Percentiles rank a stretch among this genome's conserved stretches.
Conservation (phyloP, 2,113 vertebrate species). For the Eurypyga helias region DNA sequence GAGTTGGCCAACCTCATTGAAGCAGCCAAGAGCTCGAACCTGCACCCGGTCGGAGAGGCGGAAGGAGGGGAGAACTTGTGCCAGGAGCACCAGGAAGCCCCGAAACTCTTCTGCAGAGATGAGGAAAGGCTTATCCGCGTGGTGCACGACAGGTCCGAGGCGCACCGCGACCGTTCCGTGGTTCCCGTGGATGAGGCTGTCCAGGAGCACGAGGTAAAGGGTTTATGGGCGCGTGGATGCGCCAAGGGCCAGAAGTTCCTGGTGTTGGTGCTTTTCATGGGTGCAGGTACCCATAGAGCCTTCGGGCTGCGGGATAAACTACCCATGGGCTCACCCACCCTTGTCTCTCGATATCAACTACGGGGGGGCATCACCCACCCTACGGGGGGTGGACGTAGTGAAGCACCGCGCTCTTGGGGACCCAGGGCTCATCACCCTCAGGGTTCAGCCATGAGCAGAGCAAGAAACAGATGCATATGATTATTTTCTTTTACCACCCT, state of each 20-base stretch:
- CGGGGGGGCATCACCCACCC: background rate
- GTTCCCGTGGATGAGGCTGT: constrained; percentile 79
- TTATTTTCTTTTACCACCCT: background rate
- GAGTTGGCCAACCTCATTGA: constrained; percentile 80
- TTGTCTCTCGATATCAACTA: background rate
- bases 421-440: background rate
- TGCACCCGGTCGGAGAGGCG: background rate
- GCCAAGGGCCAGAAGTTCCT: background rate
- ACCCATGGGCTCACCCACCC: background rate
- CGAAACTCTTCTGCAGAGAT: constrained; percentile 83
- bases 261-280: background rate
- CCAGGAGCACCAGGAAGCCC: constrained; percentile 77
- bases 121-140: constrained; percentile 80
- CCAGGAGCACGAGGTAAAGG: constrained; percentile 78
- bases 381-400: background rate
- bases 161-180: constrained; percentile 74
- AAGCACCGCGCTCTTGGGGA: background rate
- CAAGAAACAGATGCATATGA: background rate
- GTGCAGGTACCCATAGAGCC: too few species aligned
- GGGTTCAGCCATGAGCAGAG: too few species aligned
- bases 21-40: constrained; percentile 71
- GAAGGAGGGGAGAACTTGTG: constrained; percentile 41
- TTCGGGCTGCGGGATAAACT: too few species aligned
- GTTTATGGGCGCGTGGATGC: fast-evolving
- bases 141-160: constrained; percentile 77